Base-by-base conservation (phyloP, 2,888 invertebrate species). In the Agrotis puta region DNA sequence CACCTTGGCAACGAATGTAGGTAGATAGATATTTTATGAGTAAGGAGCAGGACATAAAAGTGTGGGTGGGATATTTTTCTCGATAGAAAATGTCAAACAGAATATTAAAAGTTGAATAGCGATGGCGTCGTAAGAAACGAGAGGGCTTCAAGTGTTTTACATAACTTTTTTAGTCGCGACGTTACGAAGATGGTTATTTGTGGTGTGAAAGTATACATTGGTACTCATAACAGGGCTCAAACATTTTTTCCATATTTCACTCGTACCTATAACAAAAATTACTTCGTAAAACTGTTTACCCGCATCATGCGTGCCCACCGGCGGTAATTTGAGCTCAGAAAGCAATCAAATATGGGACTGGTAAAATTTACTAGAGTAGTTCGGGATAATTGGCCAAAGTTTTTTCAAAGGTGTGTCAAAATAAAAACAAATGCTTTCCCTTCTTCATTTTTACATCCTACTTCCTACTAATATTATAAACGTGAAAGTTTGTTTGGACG, bases 1-100 rank as follows among this genome's bases (percentile, higher is more conserved):
- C 87, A 87, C 85, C 85, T 86, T 71, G 76, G 79, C 73, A 83
- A 80, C 56, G 54, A 57, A 75, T 71, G 70, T 72, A 86, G 66
- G 74, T 70, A 74, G 78, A 70, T 74, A 82, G 50, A 72, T 57
- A 71, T 77, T 83, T 85, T 85, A 85, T 78, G 64, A 63, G 59
- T 66, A 56, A 54, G 20, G 7, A 56, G 33, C 3, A 33, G 14
- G 65, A 45, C 84, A 78, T 85, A 83, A 85, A 84, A 82, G 48
- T 73, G 64, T 65, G 22, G 13, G 57, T 54, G 69, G 11, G 57
- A 75, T 68, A 71, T 77, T 77, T 75, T 67, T 77, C 66, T 61
- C 27, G 68, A 78, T 74, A 70, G 62, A 82, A 71, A 70, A 75
- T 82, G 62, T 77, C 61, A 70, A 74, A 74, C 71, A 63, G 57